Percentiles rank a stretch among this genome's conserved stretches.
Conservation (phyloP, 2,888 invertebrate species). For the Leptinotarsa juncta region DNA sequence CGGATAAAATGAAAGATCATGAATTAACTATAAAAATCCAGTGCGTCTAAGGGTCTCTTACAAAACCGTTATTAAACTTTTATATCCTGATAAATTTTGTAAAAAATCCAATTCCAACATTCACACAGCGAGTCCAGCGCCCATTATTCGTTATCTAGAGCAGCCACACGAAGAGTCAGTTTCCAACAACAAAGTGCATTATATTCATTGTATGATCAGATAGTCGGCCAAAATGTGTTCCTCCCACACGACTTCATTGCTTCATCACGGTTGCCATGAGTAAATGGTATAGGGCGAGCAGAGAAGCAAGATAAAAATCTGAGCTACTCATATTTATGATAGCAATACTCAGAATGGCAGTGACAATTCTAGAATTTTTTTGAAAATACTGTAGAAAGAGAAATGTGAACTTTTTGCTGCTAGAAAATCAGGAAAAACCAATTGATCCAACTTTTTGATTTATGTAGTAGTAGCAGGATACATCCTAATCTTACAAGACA, state of each 20-base stretch:
- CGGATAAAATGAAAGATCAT: too few relatives aligned
- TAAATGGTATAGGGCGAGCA: background rate
- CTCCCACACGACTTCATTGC: background rate
- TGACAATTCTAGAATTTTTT: too few relatives aligned
- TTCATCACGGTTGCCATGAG: background rate
- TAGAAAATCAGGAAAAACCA: too few relatives aligned
- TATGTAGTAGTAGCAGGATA: too few relatives aligned
- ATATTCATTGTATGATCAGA: constrained; percentile 25
- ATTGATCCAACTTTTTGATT: too few relatives aligned
- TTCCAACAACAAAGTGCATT: constrained; percentile 30
- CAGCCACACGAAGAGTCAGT: constrained; percentile 32
- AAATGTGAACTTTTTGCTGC: too few relatives aligned
- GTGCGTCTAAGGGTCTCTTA: too few relatives aligned
- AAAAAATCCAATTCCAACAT: constrained; percentile 1
- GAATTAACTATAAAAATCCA: too few relatives aligned
- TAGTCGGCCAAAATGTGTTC: background rate
- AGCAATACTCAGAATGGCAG: too few relatives aligned
- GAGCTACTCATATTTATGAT: background rate
- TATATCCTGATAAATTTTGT: background rate
- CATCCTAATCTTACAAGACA: too few relatives aligned
- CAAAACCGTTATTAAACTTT: background rate
- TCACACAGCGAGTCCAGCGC: background rate
- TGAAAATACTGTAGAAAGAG: too few relatives aligned
- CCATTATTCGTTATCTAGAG: constrained; percentile 32
- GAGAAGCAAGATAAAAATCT: background rate